Base-by-base conservation (phyloP, 2,888 invertebrate species). In the Alloscopus bannaensis region DNA sequence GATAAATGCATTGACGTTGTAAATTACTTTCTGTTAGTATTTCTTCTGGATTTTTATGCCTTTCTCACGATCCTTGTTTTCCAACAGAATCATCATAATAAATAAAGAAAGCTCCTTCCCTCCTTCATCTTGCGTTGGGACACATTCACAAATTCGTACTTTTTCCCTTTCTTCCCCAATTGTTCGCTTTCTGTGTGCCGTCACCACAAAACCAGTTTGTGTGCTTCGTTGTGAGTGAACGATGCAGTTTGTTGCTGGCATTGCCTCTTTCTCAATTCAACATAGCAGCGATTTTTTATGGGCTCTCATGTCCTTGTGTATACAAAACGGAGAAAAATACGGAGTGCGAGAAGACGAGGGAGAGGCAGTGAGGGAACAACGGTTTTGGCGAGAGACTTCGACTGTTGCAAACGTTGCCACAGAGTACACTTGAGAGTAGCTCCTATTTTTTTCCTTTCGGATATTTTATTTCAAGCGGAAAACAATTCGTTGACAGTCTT, bases 401-500 rank as follows among this genome's bases (percentile, higher is more conserved):
- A 13, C 50, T 18, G 6, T 26, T 47, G 45, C 16, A 28, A 28
- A 13, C 8, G 36, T 29, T n/a, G 36, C 28, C 18, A 31, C n/a
- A 47, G 52, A 52, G n/a, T n/a, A n/a, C n/a, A n/a, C n/a, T n/a
- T n/a, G n/a, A n/a, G n/a, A n/a, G n/a, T n/a, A n/a, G n/a, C 24
- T 29, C 3, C 36, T 47, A 20, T 36, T 36, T 40, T 55, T 16
- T 28, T 69, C 26, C 11, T 55, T 28, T 31, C n/a, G 60, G 76
- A 76, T 76, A 76, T 76, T 76, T 76, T 76, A 68, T 68, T 76
- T 68, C 76, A 68, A 68, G 76, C 68, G 76, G 60, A 76, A 76
- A 76, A 76, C 68, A 76, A 68, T 76, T 76, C 76, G 68, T 68
- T 76, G 76, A 76, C 76, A 76, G 68, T 76, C 68, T 75, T 57